phyloP scores from a whole-genome alignment of 1,140 invertebrate genomes.

The Melipona quadrifasciata region DNA sequence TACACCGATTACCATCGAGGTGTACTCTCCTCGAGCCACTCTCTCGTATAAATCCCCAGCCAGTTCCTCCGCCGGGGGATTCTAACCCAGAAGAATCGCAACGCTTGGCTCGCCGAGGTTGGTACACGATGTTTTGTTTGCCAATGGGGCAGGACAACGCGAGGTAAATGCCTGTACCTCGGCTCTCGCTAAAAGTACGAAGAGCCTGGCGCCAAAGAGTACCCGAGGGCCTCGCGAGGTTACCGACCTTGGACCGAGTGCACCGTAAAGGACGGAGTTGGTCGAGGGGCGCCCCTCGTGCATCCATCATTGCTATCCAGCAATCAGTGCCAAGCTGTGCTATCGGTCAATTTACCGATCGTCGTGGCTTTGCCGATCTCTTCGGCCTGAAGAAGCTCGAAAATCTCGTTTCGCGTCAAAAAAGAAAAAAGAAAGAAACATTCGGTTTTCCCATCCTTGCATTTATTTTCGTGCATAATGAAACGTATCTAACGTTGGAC shows the following conservation, averaged over 20 bases:
- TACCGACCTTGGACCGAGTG: slow-evolving; percentile 66
- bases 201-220: slow-evolving; percentile 67
- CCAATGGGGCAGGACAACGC: not conserved
- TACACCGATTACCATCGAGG: slow-evolving; percentile 13
- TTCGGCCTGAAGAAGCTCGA: slow-evolving; percentile 33
- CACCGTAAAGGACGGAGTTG: slow-evolving; percentile 51
- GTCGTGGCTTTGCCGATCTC: slow-evolving; percentile 53
- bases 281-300: slow-evolving; percentile 35
- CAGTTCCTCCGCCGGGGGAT: not conserved
- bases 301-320: slow-evolving; percentile 68
- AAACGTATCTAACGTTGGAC: no score
- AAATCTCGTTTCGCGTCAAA: slow-evolving; percentile 33
- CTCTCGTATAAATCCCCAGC: slow-evolving; percentile 13
- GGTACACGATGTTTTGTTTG: not conserved
- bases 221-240: slow-evolving; percentile 59
- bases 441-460: no score
- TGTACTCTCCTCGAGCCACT: not conserved
- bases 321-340: slow-evolving; percentile 63
- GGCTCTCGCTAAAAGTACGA: slow-evolving; percentile 39
- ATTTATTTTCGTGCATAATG: no score
- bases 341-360: slow-evolving; percentile 70
- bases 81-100: not conserved
- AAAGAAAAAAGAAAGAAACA: no score
- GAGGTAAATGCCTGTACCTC: not conserved
- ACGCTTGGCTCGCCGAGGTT: not conserved